Base-by-base conservation (phyloP, 2,888 invertebrate genomes). In the Galerucella pusilla region DNA sequence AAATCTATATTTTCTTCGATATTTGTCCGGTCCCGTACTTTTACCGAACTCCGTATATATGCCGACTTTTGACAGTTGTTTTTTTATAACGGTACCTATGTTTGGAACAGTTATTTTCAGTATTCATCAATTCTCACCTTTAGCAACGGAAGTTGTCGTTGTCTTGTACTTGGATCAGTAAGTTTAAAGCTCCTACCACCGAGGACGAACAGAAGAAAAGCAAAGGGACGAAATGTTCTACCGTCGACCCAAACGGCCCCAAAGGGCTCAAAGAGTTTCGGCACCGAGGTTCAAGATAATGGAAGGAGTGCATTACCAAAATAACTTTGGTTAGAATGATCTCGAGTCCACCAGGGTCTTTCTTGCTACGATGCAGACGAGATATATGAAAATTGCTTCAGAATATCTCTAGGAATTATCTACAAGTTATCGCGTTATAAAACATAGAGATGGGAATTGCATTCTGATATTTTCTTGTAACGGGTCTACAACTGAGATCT, bases 301-400 rank as follows among this genome's bases (percentile, higher is more conserved):
- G 83, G 83, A 77, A 78, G 81, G 81, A 85, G 85, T 86, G 85
- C 86, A 86, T 86, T 86, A 86, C 85, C 82, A 83, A 84, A 86
- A 86, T 86, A 86, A 86, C 85, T 86, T 86, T 83, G 85, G 85
- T 83, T 84, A 75, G 76, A 73, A 84, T 83, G 83, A 83, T 78
- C 78, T 78, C 77, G 80, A 79, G 79, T 75, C 71, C 77, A 75
- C 71, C 76, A 77, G 66, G 75, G 77, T 78, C 77, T 57, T 72
- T 72, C 66, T 72, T 66, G 72, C 66, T 79, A 75, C 75, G 16
- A 46, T 46, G 11, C 14, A 45, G 9, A 28, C 66, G 69, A 77
- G 76, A 79, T 77, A 71, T 77, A 76, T 77, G 80, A 77, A 77
- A 77, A 78, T 78, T 75, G 75, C 71, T 69, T 28, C 60, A 64